These are phyloP conservation scores for Onthophagus sagittarius DNA, from an alignment of 2,888 invertebrate genomes.

Conservation along the genomic window DNA sequence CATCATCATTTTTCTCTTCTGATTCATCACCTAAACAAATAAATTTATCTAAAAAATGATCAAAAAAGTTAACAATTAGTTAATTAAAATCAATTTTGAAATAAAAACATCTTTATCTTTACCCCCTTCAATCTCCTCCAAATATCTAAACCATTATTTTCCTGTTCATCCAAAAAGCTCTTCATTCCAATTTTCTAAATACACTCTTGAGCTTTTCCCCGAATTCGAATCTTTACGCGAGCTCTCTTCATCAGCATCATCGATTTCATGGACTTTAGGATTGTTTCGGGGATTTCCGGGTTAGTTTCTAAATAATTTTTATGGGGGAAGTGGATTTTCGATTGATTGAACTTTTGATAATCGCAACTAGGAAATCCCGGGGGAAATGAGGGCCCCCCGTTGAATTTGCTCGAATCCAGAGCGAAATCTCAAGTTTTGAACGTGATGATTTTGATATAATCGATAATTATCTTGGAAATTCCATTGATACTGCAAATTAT, in stretches of 20 bases:
- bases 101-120: too few species aligned
- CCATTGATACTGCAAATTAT: constrained; percentile 18
- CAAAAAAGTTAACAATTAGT: too few species aligned
- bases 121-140: too few species aligned
- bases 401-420: constrained; percentile 1
- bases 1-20: too few species aligned
- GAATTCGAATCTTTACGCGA: constrained; percentile 28
- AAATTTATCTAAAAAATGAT: too few species aligned
- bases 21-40: too few species aligned
- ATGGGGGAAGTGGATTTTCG: constrained; percentile 26
- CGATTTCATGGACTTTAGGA: constrained; percentile 32
- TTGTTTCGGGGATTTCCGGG: constrained; percentile 27
- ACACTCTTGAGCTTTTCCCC: constrained; percentile 40
- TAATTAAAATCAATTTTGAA: too few species aligned
- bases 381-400: too few species aligned
- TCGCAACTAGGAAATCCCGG: constrained; percentile 34
- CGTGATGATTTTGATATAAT: constrained; percentile 9
- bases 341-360: constrained; percentile 35
- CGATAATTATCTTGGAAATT: constrained; percentile 22
- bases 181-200: constrained; percentile 45
- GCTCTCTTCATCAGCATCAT: too few species aligned
- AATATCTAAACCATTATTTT: constrained; percentile 17
- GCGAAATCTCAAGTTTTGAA: constrained; percentile 13
- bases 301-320: constrained; percentile 24
- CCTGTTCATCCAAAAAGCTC: constrained; percentile 37